Conservation (phyloP, 2,113 vertebrate species). For the Elephas maximus region DNA sequence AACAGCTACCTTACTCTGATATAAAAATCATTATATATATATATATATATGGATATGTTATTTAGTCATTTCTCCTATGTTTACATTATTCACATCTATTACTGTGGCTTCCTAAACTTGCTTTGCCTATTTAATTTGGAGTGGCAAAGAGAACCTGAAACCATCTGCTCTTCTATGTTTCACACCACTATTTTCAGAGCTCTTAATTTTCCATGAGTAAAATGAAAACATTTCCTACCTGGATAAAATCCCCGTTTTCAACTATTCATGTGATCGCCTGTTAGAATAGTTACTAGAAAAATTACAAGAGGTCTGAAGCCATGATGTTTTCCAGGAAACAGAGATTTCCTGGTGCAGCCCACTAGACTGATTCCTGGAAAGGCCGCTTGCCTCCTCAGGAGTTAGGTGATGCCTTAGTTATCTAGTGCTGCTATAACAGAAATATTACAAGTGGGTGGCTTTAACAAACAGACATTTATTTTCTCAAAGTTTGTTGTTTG, state of each 20-base stretch:
- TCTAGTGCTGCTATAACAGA: too few species aligned
- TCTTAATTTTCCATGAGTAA: conserved; percentile 77
- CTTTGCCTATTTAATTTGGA: conserved; percentile 83
- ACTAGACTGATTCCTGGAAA: background rate
- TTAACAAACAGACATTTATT: too few species aligned
- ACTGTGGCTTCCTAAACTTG: conserved; percentile 83
- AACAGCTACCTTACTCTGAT: conserved; percentile 80
- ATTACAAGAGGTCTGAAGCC: background rate
- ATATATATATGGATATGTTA: conserved; percentile 78
- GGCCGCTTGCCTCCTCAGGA: background rate
- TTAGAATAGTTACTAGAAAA: conserved; percentile 19
- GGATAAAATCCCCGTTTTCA: conserved; percentile 13
- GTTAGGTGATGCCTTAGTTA: background rate
- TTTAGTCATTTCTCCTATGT: conserved; percentile 78
- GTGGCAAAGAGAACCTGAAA: conserved; percentile 80
- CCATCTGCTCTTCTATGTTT: conserved; percentile 77
- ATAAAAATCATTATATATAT: conserved; percentile 86
- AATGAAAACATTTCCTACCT: conserved; percentile 23
- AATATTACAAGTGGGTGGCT: too few species aligned
- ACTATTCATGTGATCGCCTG: background rate
- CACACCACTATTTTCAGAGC: conserved; percentile 83
- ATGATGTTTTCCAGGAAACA: conserved; percentile 22
- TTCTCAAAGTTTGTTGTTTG: too few species aligned
- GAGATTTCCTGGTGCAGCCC: background rate
- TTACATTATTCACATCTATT: conserved; percentile 86